Base-by-base conservation (phyloP, 2,888 invertebrate genomes). In the Ametastegia equiseti region DNA sequence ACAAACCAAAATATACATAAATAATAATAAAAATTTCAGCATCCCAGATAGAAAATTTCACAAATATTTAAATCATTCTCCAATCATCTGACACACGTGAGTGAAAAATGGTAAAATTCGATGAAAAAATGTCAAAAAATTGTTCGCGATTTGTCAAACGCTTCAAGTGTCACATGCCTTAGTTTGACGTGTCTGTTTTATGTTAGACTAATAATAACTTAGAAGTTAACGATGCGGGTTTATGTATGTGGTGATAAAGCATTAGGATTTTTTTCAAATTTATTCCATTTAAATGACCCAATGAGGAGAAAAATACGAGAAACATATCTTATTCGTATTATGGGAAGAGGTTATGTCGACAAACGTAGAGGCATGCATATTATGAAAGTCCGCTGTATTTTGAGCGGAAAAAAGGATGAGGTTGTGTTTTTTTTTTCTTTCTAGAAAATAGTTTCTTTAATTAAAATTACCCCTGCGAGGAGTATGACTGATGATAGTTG, bases 401-500 rank as follows among this genome's bases (percentile, higher is more conserved):
- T 33, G 11, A 11, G 36, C 1, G 15, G 1, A 30, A 15, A 19
- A 54, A 50, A 50, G 19, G n/a, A 67, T n/a, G n/a, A n/a, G n/a
- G n/a, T n/a, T 42, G 13, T 69, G 15, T 1, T 42, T 42, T 23
- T 33, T 13, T 39, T 60, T n/a, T 9, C n/a, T 2, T 1, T 36
- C 11, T 36, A n/a, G n/a, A n/a, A n/a, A n/a, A n/a, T 15, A 19
- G 19, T 54, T 30, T 36, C 9, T 36, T n/a, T n/a, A n/a, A n/a
- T 33, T 54, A 1, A 50, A 75, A 75, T 86, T 85, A 88, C 88
- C 86, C 85, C 81, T 84, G 86, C 33, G 84, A 80, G n/a, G 83
- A 77, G 69, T 83, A 83, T 79, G 84, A 80, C 71, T 84, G 84
- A 81, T 83, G 85, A 82, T 83, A 85, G 11, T 69, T 65, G 60